Base-by-base conservation (phyloP, 2,113 vertebrate species). In the Marcusenius ussheri region DNA sequence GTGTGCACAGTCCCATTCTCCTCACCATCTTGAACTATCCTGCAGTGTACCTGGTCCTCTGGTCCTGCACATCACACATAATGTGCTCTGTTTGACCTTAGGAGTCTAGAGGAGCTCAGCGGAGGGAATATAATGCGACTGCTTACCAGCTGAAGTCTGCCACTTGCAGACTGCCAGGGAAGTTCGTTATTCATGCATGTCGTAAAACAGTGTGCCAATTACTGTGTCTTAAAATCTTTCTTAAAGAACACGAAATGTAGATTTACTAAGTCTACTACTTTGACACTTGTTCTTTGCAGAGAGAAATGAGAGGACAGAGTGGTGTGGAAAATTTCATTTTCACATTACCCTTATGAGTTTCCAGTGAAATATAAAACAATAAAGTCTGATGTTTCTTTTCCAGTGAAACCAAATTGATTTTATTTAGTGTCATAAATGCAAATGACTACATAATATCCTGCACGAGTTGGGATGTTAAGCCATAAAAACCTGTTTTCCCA, bases 401-500 rank as follows among this genome's bases (percentile, higher is more conserved):
- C 46, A 49, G 42, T 83, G 9, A 62, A 87, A 88, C 87, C 74
- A 27, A 74, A 77, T 49, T 62, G 13, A 58, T 87, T 70, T 70
- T 49, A 87, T 74, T 87, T 51, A 46, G 35, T 35, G 62, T 35
- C 27, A 53, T 88, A 77, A 90, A 62, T 62, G 58, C 66, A 77
- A 50, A 70, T 90, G 83, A 90, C 53, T 49, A 85, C 83, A 90
- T 51, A 31, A 56, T 50, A 15, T 70, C 62, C 31, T 27, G 27
- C 77, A 66, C 21, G 83, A 80, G 56, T 84, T 24, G n/a, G 89
- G 74, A 84, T 45, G 83, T 21, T 31, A 62, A 47, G 56, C 83
- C 47, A 90, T 87, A 90, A 87, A 90, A 87, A 17, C n/a, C 46
- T 50, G 50, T 88, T 77, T 77, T 62, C 35, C 11, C 11, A 88